These are phyloP conservation scores for Phoenicopterus ruber DNA, from an alignment of 2,113 vertebrate species.

Conservation along the genomic window DNA sequence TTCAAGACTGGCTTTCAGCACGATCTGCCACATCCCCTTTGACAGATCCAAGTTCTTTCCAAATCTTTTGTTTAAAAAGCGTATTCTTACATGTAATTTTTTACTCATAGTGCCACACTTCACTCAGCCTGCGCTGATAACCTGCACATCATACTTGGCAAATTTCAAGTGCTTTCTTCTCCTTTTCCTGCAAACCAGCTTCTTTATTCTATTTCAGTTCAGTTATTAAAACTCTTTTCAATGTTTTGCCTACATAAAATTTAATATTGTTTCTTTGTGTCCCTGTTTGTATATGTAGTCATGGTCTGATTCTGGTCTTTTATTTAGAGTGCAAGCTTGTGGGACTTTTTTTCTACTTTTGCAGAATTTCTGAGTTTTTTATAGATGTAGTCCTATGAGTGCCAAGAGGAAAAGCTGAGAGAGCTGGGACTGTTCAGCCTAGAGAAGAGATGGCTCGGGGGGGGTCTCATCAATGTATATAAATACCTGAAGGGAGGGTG, in stretches of 20 bases:
- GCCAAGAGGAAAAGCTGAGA: not conserved
- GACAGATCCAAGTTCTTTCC: not conserved
- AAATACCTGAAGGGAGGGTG: not conserved
- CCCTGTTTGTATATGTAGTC: not conserved
- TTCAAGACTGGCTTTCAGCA: not conserved
- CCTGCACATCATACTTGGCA: not conserved
- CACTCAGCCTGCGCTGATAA: not conserved
- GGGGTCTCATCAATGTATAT: not conserved
- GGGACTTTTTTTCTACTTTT: not conserved
- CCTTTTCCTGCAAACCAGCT: not conserved
- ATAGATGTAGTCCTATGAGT: not conserved
- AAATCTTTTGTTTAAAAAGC: not conserved
- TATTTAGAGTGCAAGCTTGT: not conserved
- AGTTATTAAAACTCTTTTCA: not conserved
- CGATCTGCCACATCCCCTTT: not conserved
- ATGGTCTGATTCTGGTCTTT: not conserved
- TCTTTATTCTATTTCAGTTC: not conserved
- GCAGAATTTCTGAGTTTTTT: not conserved
- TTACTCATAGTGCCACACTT: not conserved
- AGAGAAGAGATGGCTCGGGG: rapidly evolving
- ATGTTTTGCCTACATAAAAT: not conserved
- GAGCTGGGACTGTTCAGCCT: not conserved
- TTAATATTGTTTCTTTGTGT: not conserved
- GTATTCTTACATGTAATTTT: not conserved
- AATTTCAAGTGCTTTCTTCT: not conserved